phyloP scores from a whole-genome alignment of 92 coral and sea anemone genomes.

The Epizoanthus fatuus region DNA sequence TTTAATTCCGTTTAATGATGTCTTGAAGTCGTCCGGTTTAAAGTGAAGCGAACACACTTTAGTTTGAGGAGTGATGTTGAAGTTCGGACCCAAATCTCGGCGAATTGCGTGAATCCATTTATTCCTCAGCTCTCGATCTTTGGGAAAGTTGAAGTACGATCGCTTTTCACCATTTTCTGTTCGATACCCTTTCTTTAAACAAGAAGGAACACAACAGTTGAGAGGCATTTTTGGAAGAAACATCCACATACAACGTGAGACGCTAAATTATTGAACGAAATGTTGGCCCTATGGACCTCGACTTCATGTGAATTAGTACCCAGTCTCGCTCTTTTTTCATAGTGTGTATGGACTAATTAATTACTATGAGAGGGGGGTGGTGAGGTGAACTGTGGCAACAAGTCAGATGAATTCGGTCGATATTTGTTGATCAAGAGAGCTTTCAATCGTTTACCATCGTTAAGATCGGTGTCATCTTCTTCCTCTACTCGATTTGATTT shows the following conservation, averaged over 20 bases:
- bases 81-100: slow-evolving; percentile 31
- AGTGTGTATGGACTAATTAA: background rate
- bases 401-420: background rate
- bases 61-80: slow-evolving; percentile 21
- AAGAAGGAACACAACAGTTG: slow-evolving; percentile 59
- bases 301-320: background rate
- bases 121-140: slow-evolving; percentile 12
- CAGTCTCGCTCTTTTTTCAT: slow-evolving; percentile 16
- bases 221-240: slow-evolving; percentile 19
- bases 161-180: slow-evolving; percentile 33
- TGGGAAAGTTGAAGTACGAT: slow-evolving; percentile 39
- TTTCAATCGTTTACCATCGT: slow-evolving; percentile 6
- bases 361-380: too few relatives aligned
- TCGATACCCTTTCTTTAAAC: slow-evolving; percentile 46
- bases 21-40: slow-evolving; percentile 3
- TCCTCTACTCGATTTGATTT: slow-evolving; percentile 34
- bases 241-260: background rate
- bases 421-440: too few relatives aligned
- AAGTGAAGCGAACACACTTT: slow-evolving; percentile 41
- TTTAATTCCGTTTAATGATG: slow-evolving; percentile 11
- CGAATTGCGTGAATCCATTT: slow-evolving; percentile 49
- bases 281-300: background rate
- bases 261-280: background rate
- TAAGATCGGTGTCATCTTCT: slow-evolving; percentile 2
- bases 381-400: background rate